Percentiles rank a stretch among this genome's conserved stretches.
Conservation (phyloP, 2,113 vertebrate species). For the Rattus norvegicus region DNA sequence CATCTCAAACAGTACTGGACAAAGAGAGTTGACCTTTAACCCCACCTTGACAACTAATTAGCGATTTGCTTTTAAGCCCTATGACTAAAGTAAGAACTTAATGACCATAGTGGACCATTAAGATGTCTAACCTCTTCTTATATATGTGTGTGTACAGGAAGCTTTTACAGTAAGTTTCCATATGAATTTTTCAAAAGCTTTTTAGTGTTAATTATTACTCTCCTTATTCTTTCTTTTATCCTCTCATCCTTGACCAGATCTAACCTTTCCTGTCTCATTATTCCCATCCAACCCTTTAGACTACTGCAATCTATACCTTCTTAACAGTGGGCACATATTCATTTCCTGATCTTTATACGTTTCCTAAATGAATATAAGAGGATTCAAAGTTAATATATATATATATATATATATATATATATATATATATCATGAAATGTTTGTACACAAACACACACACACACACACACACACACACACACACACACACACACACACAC, state of each 20-base stretch:
- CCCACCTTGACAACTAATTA: constrained; percentile 10
- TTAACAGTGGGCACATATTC: not conserved
- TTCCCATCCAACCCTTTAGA: too few species aligned
- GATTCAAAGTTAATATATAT: not conserved
- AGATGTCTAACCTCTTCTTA: not conserved
- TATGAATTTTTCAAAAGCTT: not conserved
- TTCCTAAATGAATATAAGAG: not conserved
- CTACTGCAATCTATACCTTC: not conserved
- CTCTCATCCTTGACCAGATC: not conserved
- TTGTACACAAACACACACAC: too few species aligned
- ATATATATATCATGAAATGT: too few species aligned
- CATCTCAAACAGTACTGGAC: not conserved
- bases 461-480: too few species aligned
- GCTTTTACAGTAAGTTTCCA: not conserved
- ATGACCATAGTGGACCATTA: not conserved
- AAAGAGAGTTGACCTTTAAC: not conserved
- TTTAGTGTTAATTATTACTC: not conserved
- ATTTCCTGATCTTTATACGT: not conserved
- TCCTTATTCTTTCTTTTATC: not conserved
- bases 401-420: too few species aligned
- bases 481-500: too few species aligned
- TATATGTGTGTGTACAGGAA: not conserved
- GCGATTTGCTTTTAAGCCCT: not conserved
- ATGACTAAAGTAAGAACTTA: not conserved
- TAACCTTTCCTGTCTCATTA: not conserved